Base-by-base conservation (phyloP, 2,113 vertebrate species). In the Oceanites oceanicus region DNA sequence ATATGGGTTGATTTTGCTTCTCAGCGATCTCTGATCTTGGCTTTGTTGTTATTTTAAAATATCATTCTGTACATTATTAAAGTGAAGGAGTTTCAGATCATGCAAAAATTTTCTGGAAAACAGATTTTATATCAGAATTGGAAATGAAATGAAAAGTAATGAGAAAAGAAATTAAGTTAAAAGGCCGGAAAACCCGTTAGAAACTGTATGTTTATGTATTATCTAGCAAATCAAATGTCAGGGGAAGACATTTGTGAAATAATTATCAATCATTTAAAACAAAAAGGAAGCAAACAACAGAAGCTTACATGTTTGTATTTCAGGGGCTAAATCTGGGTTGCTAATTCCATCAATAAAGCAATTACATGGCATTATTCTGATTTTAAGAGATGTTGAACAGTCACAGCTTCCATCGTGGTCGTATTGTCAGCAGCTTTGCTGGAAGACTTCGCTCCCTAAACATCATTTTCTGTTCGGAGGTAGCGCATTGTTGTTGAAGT, bases 161-260 rank as follows among this genome's bases (percentile, higher is more conserved):
- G 86, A 96, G 89, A 55, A 95, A 96, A 91, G n/a, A 96, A 95
- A 97, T 96, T 50, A 67, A 86, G 68, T 96, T 96, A 95, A 96
- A 96, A 95, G 86, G 94, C 83, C 30, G 62, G 80, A 91, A 96
- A 97, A 94, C 67, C 65, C 73, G 95, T 96, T 95, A 96, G 91
- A 94, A 94, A 96, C 72, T 94, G 38, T 88, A 77, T 97, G 91
- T 92, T 94, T 92, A 78, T 92, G 80, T 89, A 96, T 96, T 95
- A 95, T 94, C 79, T 81, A 89, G 84, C 67, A 95, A 94, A 97
- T 92, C 93, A 95, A 96, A 97, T 96, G 76, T 89, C 86, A 89
- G n/a, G 65, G 76, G 86, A 96, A 91, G 89, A 75, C 72, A 84
- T 86, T 92, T 94, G 52, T 96, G 80, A 95, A 95, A 94, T 96